Percentiles rank a stretch among this genome's conserved stretches.
Conservation (phyloP, 2,888 invertebrate species). For the Hydropsyche betteni region DNA sequence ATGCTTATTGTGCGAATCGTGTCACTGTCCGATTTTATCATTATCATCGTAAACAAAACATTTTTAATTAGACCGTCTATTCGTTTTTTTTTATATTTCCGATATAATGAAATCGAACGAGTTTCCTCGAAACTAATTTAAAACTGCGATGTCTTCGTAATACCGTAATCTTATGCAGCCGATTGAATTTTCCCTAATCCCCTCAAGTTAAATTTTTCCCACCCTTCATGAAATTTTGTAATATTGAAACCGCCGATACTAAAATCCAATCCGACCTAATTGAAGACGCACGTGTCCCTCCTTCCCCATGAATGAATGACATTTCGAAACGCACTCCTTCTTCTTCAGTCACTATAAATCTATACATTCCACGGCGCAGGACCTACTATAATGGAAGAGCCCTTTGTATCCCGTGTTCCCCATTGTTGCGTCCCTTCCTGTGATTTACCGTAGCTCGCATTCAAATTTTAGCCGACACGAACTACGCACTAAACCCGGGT, state of each 20-base stretch:
- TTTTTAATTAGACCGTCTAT: too few species aligned
- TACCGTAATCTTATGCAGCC: background rate
- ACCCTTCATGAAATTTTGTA: background rate
- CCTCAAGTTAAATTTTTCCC: background rate
- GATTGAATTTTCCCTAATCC: background rate
- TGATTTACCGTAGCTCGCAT: slow-evolving; percentile 8
- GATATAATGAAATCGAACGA: too few species aligned
- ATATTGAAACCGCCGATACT: background rate
- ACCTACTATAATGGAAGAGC: background rate
- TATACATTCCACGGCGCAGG: background rate
- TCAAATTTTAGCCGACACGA: background rate
- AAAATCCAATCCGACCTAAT: slow-evolving; percentile 16
- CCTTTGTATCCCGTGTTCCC: slow-evolving; percentile 3
- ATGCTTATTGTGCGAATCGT: too few species aligned
- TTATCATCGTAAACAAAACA: too few species aligned
- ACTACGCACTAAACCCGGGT: too few species aligned
- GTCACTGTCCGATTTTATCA: too few species aligned
- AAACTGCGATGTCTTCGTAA: background rate
- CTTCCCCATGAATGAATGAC: slow-evolving; percentile 22
- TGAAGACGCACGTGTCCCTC: slow-evolving; percentile 16
- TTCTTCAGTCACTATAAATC: too few species aligned
- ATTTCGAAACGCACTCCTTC: slow-evolving; percentile 22
- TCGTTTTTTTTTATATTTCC: too few species aligned
- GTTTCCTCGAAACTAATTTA: background rate
- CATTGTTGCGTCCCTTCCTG: slow-evolving; percentile 29